A percentile compares a stretch with the other conserved stretches of the same genome.
Conservation (phyloP, 64 coral and sea anemone species). For the Porites lutea region DNA sequence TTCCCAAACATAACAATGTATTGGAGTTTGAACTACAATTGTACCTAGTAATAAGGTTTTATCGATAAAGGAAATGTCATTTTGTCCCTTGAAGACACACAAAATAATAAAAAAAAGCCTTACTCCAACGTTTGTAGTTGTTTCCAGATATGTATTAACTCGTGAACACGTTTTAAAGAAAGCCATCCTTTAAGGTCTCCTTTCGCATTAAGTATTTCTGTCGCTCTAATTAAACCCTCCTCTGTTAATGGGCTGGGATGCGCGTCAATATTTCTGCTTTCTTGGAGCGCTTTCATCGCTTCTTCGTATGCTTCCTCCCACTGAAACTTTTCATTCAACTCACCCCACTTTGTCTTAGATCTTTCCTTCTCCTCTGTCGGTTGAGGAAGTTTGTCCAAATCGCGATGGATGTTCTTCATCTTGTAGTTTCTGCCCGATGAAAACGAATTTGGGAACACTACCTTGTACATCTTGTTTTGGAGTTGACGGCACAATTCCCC, state of each 20-base stretch:
- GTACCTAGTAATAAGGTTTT: too few relatives aligned
- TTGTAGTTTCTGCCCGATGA: constrained; percentile 13
- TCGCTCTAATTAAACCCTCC: background rate
- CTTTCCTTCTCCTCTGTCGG: background rate
- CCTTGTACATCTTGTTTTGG: constrained; percentile 50
- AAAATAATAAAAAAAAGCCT: background rate
- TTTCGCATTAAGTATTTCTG: constrained; percentile 19
- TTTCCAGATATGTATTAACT: constrained; percentile 46
- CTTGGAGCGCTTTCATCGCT: constrained; percentile 34
- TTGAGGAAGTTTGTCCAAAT: constrained; percentile 8
- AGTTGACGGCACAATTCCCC: constrained; percentile 51
- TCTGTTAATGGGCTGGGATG: constrained; percentile 43
- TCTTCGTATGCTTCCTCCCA: constrained; percentile 41
- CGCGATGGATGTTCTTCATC: constrained; percentile 26
- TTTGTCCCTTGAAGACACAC: background rate
- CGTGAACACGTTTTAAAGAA: constrained; percentile 10
- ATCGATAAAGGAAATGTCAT: too few relatives aligned
- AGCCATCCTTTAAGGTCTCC: constrained; percentile 31
- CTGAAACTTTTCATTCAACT: constrained; percentile 2
- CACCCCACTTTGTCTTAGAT: constrained; percentile 8
- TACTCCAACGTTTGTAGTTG: constrained; percentile 3
- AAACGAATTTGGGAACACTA: constrained; percentile 33
- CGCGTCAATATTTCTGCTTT: constrained; percentile 8
- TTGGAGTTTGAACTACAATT: too few relatives aligned
- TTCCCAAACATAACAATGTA: too few relatives aligned